Base-by-base conservation (phyloP, 2,888 invertebrate species). In the Hedychridium roseum region DNA sequence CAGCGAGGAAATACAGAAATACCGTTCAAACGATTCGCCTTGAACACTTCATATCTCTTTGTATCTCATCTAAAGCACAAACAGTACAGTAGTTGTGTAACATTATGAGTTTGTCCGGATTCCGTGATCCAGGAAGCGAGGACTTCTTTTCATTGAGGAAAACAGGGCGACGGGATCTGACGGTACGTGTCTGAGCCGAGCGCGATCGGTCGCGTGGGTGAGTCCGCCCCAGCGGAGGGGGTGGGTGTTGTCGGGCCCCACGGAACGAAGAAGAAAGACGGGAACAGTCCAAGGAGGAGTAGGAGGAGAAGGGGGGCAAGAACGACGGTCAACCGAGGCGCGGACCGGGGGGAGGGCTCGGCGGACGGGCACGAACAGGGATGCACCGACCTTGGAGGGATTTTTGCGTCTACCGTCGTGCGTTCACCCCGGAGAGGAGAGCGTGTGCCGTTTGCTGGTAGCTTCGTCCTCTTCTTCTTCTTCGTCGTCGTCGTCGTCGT, bases 311-410 rank as follows among this genome's bases (percentile, higher is more conserved):
- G 31, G 47, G 45, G 48, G 50, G 38, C 41, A 42, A 35, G 51
- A 38, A n/a, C n/a, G 41, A 53, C 45, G 57, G 51, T 46, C 38
- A 50, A 52, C 44, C 46, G 46, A 40, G 51, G 48, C 45, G 43
- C 50, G 46, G 44, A 51, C 42, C 32, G 50, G 54, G 57, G 60
- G 58, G 48, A 48, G 41, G 46, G 49, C n/a, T n/a, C 39, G 47
- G 45, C 42, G 36, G 38, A 46, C n/a, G 50, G 43, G 43, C 51
- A 56, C 54, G 52, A 54, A 62, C 65, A 71, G 76, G 77, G 78
- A 76, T 78, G 77, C 75, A 76, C 64, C 72, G 77, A 71, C 78
- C 78, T 78, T 78, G 78, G 59, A 71, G 74, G 73, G 76, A 78
- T 78, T 78, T 78, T 78, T 78, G 73, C 74, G 78, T 78, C 77